These are phyloP conservation scores for Papilio demoleus DNA, from an alignment of 2,888 invertebrate genomes.

Conservation along the genomic window DNA sequence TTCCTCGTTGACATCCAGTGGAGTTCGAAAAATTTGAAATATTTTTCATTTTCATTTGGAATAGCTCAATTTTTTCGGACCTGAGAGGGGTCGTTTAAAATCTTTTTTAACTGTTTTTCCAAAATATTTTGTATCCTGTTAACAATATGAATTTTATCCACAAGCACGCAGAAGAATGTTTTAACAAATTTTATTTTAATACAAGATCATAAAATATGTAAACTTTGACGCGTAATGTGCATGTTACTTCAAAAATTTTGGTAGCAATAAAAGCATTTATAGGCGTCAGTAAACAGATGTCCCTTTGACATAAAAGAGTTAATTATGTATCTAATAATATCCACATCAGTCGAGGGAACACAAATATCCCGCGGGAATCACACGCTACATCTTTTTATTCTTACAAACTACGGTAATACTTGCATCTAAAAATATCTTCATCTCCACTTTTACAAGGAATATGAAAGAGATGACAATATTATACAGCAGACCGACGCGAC, in stretches of 20 bases:
- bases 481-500: too few species aligned
- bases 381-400: conserved; percentile 56
- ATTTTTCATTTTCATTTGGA: too few species aligned
- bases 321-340: conserved; percentile 78
- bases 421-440: not conserved
- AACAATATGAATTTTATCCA: too few species aligned
- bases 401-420: not conserved
- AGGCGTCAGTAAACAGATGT: conserved; percentile 71
- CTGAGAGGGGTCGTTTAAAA: too few species aligned
- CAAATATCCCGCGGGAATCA: conserved; percentile 75
- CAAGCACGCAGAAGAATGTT: too few species aligned
- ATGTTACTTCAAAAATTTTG: conserved; percentile 3
- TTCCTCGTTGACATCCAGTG: too few species aligned
- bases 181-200: too few species aligned
- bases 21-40: too few species aligned
- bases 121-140: too few species aligned
- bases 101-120: too few species aligned
- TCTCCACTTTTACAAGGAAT: not conserved
- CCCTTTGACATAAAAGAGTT: conserved; percentile 69
- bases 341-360: conserved; percentile 53
- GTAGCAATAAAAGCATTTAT: conserved; percentile 33
- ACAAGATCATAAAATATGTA: conserved; percentile 1
- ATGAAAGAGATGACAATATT: not conserved
- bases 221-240: not conserved
- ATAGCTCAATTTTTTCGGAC: too few species aligned